Evolutionary conservation across 1,140 invertebrate species (phyloP).

Genomic region (Bombus balteatus): DNA sequence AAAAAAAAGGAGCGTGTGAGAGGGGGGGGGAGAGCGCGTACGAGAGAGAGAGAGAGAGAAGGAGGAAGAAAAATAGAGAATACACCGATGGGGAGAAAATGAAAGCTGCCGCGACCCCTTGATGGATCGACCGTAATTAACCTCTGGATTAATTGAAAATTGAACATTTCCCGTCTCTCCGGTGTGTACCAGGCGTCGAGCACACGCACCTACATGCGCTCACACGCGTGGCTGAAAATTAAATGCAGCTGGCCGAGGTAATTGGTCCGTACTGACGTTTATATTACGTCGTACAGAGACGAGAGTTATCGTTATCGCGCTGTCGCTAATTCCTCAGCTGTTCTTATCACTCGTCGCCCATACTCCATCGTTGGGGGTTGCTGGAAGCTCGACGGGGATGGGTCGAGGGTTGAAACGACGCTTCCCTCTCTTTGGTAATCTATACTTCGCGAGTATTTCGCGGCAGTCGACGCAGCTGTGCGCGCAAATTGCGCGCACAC

Average conservation of each 20-base stretch:
- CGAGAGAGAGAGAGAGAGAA: background rate
- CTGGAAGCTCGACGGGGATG: too few relatives aligned
- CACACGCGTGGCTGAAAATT: constrained; percentile 37
- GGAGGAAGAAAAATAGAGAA: constrained; percentile 3
- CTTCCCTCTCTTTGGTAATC: background rate
- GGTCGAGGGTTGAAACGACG: background rate
- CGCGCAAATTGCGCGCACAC: background rate
- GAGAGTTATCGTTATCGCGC: constrained; percentile 69
- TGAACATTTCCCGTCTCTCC: constrained; percentile 41
- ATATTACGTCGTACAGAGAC: constrained; percentile 31
- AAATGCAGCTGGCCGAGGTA: constrained; percentile 49
- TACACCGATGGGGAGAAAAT: constrained; percentile 30
- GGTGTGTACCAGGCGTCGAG: too few relatives aligned
- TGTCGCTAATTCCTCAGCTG: constrained; percentile 71
- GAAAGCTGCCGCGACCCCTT: constrained; percentile 26
- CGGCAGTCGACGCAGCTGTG: background rate
- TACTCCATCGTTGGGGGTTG: background rate
- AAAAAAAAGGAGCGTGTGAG: background rate
- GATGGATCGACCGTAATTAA: constrained; percentile 50
- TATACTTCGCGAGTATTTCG: constrained; percentile 10
- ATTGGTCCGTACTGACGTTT: constrained; percentile 52
- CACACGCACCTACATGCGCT: background rate
- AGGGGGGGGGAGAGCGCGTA: too few relatives aligned
- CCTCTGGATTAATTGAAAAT: constrained; percentile 51
- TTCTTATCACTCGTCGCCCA: constrained; percentile 66